These are phyloP conservation scores for Manis pentadactyla DNA, from an alignment of 2,797 vertebrate genomes.

Conservation along the genomic window DNA sequence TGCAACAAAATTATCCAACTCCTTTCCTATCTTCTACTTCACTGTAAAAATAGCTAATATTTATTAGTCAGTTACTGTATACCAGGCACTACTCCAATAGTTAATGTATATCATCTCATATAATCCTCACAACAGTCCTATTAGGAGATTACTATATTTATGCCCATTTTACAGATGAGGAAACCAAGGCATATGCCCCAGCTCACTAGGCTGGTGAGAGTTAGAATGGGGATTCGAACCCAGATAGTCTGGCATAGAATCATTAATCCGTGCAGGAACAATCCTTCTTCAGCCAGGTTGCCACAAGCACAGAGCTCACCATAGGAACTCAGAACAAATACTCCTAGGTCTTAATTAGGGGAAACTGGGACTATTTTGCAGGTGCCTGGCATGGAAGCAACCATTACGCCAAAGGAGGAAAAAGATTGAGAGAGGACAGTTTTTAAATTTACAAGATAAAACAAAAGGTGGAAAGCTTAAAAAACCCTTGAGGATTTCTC, in stretches of 20 bases:
- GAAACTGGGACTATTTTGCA: background rate
- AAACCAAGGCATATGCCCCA: background rate
- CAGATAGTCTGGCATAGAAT: background rate
- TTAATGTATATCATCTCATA: background rate
- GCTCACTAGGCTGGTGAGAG: background rate
- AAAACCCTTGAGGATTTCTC: background rate
- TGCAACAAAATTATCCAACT: background rate
- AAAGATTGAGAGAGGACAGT: background rate
- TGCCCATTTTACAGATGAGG: background rate
- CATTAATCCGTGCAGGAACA: background rate
- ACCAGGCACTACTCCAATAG: background rate
- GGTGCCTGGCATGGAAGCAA: constrained; percentile 26
- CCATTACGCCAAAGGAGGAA: background rate
- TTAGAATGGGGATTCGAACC: background rate
- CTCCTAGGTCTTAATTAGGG: background rate
- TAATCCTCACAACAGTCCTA: background rate
- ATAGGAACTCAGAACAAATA: background rate
- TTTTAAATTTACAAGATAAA: constrained; percentile 13
- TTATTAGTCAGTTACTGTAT: background rate
- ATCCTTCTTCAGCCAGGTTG: background rate
- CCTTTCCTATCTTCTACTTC: background rate
- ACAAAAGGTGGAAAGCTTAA: background rate
- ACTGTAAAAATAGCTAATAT: background rate
- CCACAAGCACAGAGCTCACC: background rate
- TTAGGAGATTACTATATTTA: background rate